Percentiles rank a stretch among this genome's conserved stretches.
phyloP scores from a whole-genome alignment of 1,140 invertebrate species.

The Pararge aegeria region DNA sequence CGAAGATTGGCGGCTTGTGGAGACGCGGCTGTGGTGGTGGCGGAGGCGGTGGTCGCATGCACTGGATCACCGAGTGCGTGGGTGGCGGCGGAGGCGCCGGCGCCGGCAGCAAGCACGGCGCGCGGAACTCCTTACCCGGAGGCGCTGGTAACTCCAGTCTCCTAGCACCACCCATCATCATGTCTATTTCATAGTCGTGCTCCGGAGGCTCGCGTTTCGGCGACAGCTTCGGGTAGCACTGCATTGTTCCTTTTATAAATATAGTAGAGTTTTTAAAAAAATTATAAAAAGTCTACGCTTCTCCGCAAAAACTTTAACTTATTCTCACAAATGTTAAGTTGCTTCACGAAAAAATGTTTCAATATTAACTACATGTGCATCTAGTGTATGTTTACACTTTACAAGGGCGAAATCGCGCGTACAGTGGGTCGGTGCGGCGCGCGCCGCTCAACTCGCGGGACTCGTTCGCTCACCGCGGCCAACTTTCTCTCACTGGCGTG shows the following conservation, averaged over 20 bases:
- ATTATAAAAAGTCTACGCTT: slow-evolving; percentile 16
- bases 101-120: slow-evolving; percentile 64
- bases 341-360: slow-evolving; percentile 22
- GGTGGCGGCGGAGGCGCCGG: slow-evolving; percentile 75
- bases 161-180: slow-evolving; percentile 58
- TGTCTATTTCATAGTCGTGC: slow-evolving; percentile 54
- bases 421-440: slow-evolving; percentile 54
- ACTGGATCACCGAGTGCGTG: slow-evolving; percentile 75
- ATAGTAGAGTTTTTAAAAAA: not conserved
- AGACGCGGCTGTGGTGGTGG: slow-evolving; percentile 78
- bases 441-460: slow-evolving; percentile 64
- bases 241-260: slow-evolving; percentile 49
- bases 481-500: slow-evolving; percentile 78
- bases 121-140: slow-evolving; percentile 72
- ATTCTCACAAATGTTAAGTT: slow-evolving; percentile 18
- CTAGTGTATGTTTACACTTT: slow-evolving; percentile 34
- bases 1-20: slow-evolving; percentile 75
- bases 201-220: slow-evolving; percentile 66
- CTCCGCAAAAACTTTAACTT: slow-evolving; percentile 10
- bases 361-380: slow-evolving; percentile 21
- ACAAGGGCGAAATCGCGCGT: slow-evolving; percentile 46
- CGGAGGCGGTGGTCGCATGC: slow-evolving; percentile 81
- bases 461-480: slow-evolving; percentile 72
- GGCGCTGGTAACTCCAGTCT: slow-evolving; percentile 73
- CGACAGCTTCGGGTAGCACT: slow-evolving; percentile 69